Base-by-base conservation (phyloP, 2,888 invertebrate species). In the Mythimna ferrago region DNA sequence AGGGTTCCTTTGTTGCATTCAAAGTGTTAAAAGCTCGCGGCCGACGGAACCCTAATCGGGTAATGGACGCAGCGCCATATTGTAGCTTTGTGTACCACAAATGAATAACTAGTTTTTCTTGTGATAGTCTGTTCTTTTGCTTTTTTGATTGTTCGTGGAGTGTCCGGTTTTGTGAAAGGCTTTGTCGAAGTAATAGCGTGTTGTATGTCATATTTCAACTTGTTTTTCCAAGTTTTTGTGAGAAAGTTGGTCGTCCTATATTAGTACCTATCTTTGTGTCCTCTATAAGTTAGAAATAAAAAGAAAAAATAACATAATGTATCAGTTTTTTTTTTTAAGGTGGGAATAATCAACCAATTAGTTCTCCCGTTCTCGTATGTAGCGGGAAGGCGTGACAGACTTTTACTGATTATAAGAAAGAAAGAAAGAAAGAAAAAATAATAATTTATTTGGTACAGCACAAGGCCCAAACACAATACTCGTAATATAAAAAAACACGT, bases 1-100 rank as follows among this genome's bases (percentile, higher is more conserved):
- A 87, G 68, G 62, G 74, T 75, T 84, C 81, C 81, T 87, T 88
- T 87, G 87, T 87, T 73, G 79, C 72, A 75, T 81, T 78, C 80
- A 81, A 83, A 81, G 86, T 86, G 86, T 80, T 83, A 83, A 87
- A 88, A 85, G 86, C 79, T 83, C 64, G 79, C 73, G 71, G 65
- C 80, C 66, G 68, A 71, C 74, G 81, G 78, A 74, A 77, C 84
- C 82, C 73, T 87, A 86, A 86, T 86, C 87, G 80, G 53, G 81
- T 87, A 88, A 88, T 88, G 88, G 88, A 86, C 76, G 76, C 78
- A 56, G 67, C 64, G 57, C 64, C 65, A 72, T 71, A 76, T 71
- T 83, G 86, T 76, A 65, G 76, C 82, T 81, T 84, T 80, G 78
- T 84, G 69, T 67, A 67, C 41, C 71, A 76, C 76, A 80, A 84